These are phyloP conservation scores for Harpalus rubripes DNA, from an alignment of 2,888 invertebrate species.

Conservation along the genomic window DNA sequence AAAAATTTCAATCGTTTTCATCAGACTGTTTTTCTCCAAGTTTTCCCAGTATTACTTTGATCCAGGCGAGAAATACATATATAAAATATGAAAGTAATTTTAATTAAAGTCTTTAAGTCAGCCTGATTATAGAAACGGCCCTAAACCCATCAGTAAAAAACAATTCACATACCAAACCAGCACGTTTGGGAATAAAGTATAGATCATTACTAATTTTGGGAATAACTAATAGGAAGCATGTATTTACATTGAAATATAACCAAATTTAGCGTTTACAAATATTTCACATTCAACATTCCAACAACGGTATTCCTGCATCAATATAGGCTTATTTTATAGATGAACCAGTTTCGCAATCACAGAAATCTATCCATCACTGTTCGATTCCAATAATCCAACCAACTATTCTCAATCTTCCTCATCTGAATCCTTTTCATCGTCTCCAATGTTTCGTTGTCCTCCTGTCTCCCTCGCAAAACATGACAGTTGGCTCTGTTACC, in stretches of 20 bases:
- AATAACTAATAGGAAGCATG: too few species aligned
- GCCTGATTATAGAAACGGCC: too few species aligned
- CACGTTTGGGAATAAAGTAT: too few species aligned
- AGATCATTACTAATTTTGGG: too few species aligned
- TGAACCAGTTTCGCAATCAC: background rate
- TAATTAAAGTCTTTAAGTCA: too few species aligned
- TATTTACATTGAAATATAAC: background rate
- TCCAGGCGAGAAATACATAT: too few species aligned
- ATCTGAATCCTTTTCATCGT: background rate
- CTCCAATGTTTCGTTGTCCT: background rate
- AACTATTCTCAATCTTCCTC: background rate
- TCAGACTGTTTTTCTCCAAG: too few species aligned
- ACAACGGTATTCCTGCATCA: background rate
- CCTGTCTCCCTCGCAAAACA: slow-evolving; percentile 19
- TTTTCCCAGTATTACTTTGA: too few species aligned
- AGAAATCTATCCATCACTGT: slow-evolving; percentile 1
- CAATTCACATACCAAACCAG: too few species aligned
- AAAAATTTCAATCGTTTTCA: too few species aligned
- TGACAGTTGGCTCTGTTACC: slow-evolving; percentile 13
- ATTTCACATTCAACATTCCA: background rate
- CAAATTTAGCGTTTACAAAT: background rate
- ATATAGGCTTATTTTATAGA: slow-evolving; percentile 20
- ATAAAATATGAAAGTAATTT: too few species aligned
- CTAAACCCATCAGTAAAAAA: too few species aligned
- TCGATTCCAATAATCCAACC: background rate